Evolutionary conservation across 2,113 vertebrate species (phyloP).

Genomic region (Thalassarche chlororhynchos): DNA sequence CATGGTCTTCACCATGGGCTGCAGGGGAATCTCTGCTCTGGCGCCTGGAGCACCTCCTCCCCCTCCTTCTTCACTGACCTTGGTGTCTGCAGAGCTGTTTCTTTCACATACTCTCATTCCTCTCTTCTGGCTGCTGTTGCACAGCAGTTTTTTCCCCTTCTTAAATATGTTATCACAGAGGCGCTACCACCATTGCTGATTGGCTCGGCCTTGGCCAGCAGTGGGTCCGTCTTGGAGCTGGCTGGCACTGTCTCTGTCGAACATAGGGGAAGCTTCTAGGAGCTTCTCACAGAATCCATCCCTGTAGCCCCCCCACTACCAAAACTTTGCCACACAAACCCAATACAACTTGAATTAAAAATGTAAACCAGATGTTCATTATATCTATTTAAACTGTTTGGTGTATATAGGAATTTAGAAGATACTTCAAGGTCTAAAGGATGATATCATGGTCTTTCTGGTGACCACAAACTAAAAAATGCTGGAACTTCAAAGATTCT

Average conservation of each 20-base stretch:
- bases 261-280: not conserved
- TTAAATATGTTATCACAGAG: not conserved
- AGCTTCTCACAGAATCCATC: not conserved
- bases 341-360: not conserved
- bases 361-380: not conserved
- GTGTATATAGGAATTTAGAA: not conserved
- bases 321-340: not conserved
- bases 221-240: accelerated
- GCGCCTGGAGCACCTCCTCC: not conserved
- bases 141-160: accelerated
- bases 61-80: not conserved
- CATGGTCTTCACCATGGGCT: not conserved
- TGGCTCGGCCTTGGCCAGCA: not conserved
- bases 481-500: not conserved
- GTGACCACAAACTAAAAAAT: not conserved
- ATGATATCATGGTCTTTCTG: not conserved
- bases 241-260: accelerated
- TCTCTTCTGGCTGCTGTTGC: not conserved
- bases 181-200: accelerated
- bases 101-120: not conserved
- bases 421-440: not conserved
- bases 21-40: not conserved
- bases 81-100: not conserved
- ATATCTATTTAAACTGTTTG: not conserved
- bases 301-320: not conserved